phyloP scores from a whole-genome alignment of 2,113 vertebrate species.

The Odocoileus hemionus region DNA sequence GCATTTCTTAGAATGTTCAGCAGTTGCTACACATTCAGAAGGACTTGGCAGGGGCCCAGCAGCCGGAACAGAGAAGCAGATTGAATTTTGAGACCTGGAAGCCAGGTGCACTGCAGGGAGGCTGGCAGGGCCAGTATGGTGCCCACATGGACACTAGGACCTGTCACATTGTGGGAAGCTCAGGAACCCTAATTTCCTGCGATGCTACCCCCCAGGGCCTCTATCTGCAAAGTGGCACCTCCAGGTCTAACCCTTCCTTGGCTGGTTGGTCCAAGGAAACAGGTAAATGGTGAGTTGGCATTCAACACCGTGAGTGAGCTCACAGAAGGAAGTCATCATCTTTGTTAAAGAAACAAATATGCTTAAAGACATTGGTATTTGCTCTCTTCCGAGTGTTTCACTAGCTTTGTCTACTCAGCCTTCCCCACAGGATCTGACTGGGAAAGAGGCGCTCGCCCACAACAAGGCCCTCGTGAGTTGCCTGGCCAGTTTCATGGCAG shows the following conservation, averaged over 20 bases:
- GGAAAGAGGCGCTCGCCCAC: neutral
- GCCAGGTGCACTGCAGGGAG: neutral
- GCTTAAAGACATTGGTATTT: neutral
- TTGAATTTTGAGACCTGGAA: neutral
- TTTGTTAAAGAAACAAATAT: neutral
- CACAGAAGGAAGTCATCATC: fast-evolving
- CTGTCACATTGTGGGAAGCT: fast-evolving
- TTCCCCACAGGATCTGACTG: fast-evolving
- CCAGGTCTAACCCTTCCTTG: neutral
- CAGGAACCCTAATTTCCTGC: neutral
- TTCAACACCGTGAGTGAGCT: neutral
- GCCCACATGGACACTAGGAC: fast-evolving
- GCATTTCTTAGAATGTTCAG: constrained; percentile 35
- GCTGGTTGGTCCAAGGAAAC: neutral
- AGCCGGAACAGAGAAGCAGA: neutral
- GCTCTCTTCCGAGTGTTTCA: fast-evolving
- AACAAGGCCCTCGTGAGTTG: neutral
- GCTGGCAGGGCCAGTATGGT: fast-evolving
- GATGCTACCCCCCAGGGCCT: neutral
- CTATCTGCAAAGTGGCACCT: neutral
- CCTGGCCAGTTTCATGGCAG: neutral
- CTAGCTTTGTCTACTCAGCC: fast-evolving
- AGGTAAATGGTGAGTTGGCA: neutral
- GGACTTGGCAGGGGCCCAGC: neutral
- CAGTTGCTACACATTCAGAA: neutral